Conservation (phyloP, 2,888 invertebrate genomes). For the Orchesella flavescens region DNA sequence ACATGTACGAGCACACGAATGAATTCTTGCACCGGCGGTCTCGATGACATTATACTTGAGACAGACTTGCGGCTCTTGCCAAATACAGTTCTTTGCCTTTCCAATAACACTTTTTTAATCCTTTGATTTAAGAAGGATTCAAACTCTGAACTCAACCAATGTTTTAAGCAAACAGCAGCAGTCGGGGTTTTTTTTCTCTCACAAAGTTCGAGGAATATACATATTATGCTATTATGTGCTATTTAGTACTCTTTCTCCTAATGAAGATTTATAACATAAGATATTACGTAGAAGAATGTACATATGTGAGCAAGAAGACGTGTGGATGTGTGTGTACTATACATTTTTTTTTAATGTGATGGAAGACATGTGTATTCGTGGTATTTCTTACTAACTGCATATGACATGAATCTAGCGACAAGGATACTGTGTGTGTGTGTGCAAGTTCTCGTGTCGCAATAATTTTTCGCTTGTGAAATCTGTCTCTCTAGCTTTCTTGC, state of each 20-base stretch:
- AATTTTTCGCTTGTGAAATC: slow-evolving; percentile 3
- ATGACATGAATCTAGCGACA: too few relatives aligned
- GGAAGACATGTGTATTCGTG: too few relatives aligned
- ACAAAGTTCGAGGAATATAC: neutral
- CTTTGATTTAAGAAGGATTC: slow-evolving; percentile 1
- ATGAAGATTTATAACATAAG: neutral
- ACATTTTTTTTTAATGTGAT: too few relatives aligned
- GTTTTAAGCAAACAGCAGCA: too few relatives aligned
- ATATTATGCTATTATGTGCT: slow-evolving; percentile 1
- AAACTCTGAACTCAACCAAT: neutral
- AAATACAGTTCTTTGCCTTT: slow-evolving; percentile 9
- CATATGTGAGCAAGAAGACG: neutral
- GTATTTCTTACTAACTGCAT: too few relatives aligned
- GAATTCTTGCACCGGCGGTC: neutral
- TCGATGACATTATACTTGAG: neutral
- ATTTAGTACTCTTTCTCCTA: neutral
- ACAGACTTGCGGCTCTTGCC: slow-evolving; percentile 10
- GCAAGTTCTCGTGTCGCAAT: neutral
- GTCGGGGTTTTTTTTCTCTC: neutral
- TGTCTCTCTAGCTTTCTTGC: neutral
- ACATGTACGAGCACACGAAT: neutral
- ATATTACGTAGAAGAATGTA: neutral
- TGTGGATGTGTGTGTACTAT: neutral
- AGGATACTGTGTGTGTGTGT: too few relatives aligned
- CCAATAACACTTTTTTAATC: neutral